A percentile compares a stretch with the other conserved stretches of the same genome.
These are phyloP conservation scores for Junonia oenone DNA, from an alignment of 2,888 invertebrate species.

Conservation along the genomic window DNA sequence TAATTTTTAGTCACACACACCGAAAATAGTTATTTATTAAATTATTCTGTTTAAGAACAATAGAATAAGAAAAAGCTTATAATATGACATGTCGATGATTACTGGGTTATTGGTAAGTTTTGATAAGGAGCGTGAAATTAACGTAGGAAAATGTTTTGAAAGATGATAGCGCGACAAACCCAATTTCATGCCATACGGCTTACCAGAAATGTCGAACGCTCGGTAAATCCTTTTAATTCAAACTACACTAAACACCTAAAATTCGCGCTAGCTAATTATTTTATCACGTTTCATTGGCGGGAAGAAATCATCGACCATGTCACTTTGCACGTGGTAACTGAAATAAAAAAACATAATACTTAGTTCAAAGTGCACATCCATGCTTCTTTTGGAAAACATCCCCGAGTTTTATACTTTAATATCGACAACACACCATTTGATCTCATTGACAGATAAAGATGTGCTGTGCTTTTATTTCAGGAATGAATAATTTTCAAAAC, in stretches of 20 bases:
- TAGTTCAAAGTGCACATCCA: constrained; percentile 3
- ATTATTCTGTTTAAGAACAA: constrained; percentile 27
- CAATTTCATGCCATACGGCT: constrained; percentile 67
- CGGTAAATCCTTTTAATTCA: constrained; percentile 34
- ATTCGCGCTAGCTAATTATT: constrained; percentile 61
- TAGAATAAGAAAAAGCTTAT: constrained; percentile 31
- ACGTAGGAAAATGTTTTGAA: constrained; percentile 18
- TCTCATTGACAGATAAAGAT: too few relatives aligned
- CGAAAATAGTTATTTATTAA: background rate
- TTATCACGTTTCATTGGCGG: constrained; percentile 79
- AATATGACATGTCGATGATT: constrained; percentile 68
- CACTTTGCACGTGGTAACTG: constrained; percentile 95
- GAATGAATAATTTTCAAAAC: too few relatives aligned
- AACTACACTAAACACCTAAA: constrained; percentile 41
- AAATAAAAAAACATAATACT: constrained; percentile 79
- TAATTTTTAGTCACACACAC: background rate
- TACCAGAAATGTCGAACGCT: constrained; percentile 57
- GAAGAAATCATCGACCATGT: constrained; percentile 95
- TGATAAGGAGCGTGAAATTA: constrained; percentile 16
- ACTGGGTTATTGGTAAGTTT: constrained; percentile 44
- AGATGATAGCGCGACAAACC: constrained; percentile 49
- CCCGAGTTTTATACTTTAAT: background rate
- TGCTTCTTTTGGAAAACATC: too few relatives aligned
- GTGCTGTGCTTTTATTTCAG: too few relatives aligned
- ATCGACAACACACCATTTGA: background rate